Evolutionary conservation across 2,113 vertebrate species (phyloP).

Genomic region (Melanostigma gelatinosum): DNA sequence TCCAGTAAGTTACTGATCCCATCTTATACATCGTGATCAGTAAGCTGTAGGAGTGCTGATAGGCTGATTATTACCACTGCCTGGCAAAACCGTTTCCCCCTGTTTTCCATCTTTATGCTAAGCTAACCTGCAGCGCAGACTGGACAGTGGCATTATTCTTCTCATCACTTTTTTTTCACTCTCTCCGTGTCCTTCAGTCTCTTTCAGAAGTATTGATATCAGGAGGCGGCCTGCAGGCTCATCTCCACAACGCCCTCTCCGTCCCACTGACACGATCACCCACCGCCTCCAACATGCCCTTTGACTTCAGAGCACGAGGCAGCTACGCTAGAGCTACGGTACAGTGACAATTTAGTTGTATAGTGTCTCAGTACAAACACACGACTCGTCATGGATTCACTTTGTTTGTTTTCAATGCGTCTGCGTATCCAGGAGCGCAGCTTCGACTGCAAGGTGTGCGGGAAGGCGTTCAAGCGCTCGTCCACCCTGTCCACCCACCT

Average conservation of each 20-base stretch:
- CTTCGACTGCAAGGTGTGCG: conserved; percentile 83
- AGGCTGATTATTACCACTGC: background rate
- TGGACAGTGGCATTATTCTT: background rate
- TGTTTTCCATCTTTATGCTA: background rate
- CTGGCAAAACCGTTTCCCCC: background rate
- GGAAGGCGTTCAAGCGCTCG: conserved; percentile 80
- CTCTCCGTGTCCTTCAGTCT: conserved; percentile 41
- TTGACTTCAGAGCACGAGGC: conserved; percentile 38
- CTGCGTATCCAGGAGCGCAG: conserved; percentile 76
- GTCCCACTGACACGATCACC: conserved; percentile 36
- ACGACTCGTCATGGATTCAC: background rate
- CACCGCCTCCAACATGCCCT: conserved; percentile 31
- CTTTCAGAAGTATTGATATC: conserved; percentile 68
- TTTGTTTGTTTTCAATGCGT: background rate
- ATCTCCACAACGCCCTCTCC: conserved; percentile 41
- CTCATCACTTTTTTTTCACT: background rate
- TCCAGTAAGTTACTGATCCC: background rate
- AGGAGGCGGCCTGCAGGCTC: conserved; percentile 56
- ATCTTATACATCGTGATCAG: background rate
- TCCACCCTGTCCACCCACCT: conserved; percentile 80
- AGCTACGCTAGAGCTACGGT: conserved; percentile 72
- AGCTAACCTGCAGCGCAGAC: background rate
- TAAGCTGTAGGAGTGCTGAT: background rate
- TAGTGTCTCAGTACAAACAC: background rate
- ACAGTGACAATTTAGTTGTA: background rate